Percentiles rank a stretch among this genome's conserved stretches.
Evolutionary conservation across 2,113 vertebrate genomes (phyloP).

Genomic region (Syrrhaptes paradoxus): DNA sequence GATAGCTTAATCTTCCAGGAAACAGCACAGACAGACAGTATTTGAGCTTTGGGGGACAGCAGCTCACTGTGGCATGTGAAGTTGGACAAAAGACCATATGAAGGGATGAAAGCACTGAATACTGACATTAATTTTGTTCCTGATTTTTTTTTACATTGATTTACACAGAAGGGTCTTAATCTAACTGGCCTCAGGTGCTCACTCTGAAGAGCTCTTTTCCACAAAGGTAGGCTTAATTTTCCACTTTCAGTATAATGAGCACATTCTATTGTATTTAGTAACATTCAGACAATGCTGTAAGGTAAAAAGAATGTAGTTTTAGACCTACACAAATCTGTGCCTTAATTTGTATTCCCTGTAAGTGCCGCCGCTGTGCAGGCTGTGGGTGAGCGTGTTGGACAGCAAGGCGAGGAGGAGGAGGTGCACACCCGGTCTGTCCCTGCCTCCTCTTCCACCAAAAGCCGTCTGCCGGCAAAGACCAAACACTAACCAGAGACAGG

Average conservation of each 20-base stretch:
- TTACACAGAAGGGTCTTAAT: neutral
- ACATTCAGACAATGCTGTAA: neutral
- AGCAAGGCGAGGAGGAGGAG: neutral
- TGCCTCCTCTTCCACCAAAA: neutral
- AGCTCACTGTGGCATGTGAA: neutral
- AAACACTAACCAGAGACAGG: accelerated
- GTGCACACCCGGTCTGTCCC: accelerated
- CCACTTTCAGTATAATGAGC: neutral
- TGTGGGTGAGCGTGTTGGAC: accelerated
- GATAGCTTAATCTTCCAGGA: constrained; percentile 39
- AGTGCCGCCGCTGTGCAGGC: accelerated
- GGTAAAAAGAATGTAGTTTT: neutral
- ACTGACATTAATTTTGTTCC: neutral
- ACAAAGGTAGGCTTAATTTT: neutral
- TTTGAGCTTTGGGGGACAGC: neutral
- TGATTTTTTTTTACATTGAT: neutral
- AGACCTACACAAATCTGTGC: neutral
- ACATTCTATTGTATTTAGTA: neutral
- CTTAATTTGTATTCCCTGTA: neutral
- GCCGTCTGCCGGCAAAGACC: neutral
- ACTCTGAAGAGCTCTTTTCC: neutral
- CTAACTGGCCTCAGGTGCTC: neutral
- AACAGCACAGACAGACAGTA: neutral
- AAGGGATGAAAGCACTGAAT: neutral
- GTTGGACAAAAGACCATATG: neutral